Evolutionary conservation across 1,140 invertebrate species (phyloP), one percentile per base, ranked within the genome.

Genomic region (Drosophila pruinosa): DNA sequence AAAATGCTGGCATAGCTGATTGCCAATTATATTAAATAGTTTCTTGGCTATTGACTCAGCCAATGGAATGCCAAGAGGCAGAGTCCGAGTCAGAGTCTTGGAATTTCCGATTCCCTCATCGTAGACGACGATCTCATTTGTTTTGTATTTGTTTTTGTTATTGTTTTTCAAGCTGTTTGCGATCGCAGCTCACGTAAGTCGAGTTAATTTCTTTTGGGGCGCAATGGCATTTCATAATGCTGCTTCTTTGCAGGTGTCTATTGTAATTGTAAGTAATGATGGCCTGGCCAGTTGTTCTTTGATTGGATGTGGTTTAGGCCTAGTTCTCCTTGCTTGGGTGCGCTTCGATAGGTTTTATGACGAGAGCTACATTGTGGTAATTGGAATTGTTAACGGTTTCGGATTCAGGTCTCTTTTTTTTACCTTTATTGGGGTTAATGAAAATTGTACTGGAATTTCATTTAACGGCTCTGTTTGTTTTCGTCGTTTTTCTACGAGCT

Each of bases 131-230:
- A n/a, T n/a, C n/a, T n/a, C n/a, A n/a, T n/a, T n/a, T n/a, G n/a
- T 45, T 26, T 14, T 3, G 4, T 19, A 8, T 28, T 19, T 1
- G 3, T 21, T 12, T 12, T 26, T 41, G 8, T 3, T 17, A 39
- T 26, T 53, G 28, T 21, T 45, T 22, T 26, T 43, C 36, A 65
- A 67, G 56, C 48, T 78, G 75, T 76, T 76, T 83, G 71, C 34
- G 54, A 58, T 72, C 58, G 48, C 58, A 62, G 61, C 80, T 85
- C 80, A 83, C 80, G 80, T 85, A 78, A 54, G 65, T 39, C 36
- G 38, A 79, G 75, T 83, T 83, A 75, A 83, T 83, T 83, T 83
- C 56, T 79, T 85, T 62, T 79, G 71, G 61, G 65, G 43, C 79
- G 72, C 80, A 69, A 45, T 65, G 75, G 72, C 63, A 76, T 83